Percentiles rank a stretch among this genome's conserved stretches.
Conservation (phyloP, 1,140 invertebrate species). For the Batillaria attramentaria region DNA sequence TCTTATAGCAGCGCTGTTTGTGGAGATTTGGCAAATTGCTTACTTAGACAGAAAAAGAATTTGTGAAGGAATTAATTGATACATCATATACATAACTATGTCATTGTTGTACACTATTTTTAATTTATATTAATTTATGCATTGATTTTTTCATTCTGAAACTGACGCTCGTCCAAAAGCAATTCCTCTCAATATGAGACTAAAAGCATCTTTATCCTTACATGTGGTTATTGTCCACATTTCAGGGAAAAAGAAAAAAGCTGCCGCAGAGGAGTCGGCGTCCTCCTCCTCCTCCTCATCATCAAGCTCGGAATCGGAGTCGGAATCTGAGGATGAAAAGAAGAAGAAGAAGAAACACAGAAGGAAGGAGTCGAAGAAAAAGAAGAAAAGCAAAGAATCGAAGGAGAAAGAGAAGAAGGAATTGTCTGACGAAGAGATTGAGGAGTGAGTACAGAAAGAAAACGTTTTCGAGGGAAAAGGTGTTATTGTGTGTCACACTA, state of each 20-base stretch:
- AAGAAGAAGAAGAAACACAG: constrained; percentile 45
- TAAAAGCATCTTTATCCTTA: not conserved
- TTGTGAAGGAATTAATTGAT: too few relatives aligned
- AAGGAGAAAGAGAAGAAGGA: constrained; percentile 53
- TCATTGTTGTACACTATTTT: too few relatives aligned
- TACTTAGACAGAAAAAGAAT: too few relatives aligned
- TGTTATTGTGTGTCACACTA: not conserved
- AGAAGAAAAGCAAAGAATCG: constrained; percentile 50
- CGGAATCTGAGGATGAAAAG: constrained; percentile 40
- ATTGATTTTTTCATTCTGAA: too few relatives aligned
- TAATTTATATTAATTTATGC: too few relatives aligned
- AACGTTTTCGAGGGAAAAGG: not conserved
- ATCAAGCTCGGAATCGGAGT: constrained; percentile 47
- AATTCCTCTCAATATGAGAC: too few relatives aligned
- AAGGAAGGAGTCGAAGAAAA: constrained; percentile 46
- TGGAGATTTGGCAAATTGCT: too few relatives aligned
- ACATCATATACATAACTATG: too few relatives aligned
- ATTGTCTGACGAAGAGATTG: constrained; percentile 51
- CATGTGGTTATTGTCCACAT: not conserved
- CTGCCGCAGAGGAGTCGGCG: constrained; percentile 27
- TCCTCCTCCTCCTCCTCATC: constrained; percentile 39
- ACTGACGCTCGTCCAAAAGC: too few relatives aligned
- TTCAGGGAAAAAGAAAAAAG: constrained; percentile 23
- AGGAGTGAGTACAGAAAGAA: constrained; percentile 32
- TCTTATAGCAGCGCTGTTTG: too few relatives aligned